Evolutionary conservation across 2,888 invertebrate genomes (phyloP).

Genomic region (Leucoptera coffeella): DNA sequence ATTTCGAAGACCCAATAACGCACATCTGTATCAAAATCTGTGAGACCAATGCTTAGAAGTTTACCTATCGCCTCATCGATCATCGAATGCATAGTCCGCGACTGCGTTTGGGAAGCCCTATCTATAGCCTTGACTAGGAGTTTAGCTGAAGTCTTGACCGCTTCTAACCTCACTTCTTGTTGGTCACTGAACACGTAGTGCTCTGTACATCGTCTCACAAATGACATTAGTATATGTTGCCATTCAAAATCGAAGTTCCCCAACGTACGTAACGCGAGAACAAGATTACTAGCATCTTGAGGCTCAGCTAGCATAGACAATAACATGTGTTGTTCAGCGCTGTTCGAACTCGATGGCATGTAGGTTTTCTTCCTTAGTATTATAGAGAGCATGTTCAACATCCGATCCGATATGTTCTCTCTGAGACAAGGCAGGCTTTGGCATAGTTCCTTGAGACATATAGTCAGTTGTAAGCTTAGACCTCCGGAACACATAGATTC

Average conservation of each 20-base stretch:
- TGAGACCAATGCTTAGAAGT: conserved; percentile 86
- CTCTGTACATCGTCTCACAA: conserved; percentile 89
- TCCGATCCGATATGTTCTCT: conserved; percentile 85
- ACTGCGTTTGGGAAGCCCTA: conserved; percentile 57
- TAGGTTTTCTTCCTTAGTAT: conserved; percentile 84
- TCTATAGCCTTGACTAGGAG: conserved; percentile 80
- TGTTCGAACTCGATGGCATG: conserved; percentile 45
- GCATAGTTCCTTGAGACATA: conserved; percentile 86
- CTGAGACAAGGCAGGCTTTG: conserved; percentile 83
- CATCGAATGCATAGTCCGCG: conserved; percentile 77
- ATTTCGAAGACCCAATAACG: conserved; percentile 87
- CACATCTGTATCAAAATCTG: conserved; percentile 92
- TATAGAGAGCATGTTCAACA: conserved; percentile 85
- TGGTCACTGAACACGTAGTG: conserved; percentile 86
- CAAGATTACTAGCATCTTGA: conserved; percentile 77
- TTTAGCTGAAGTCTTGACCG: conserved; percentile 88
- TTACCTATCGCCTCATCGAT: conserved; percentile 91
- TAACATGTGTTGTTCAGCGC: conserved; percentile 35
- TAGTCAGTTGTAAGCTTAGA: conserved; percentile 82
- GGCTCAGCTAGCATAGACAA: conserved; percentile 41
- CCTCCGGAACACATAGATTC: conserved; percentile 92
- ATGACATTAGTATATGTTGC: conserved; percentile 79
- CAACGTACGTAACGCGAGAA: conserved; percentile 86
- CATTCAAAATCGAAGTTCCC: conserved; percentile 91
- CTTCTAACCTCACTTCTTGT: conserved; percentile 82